Evolutionary conservation across 1,140 invertebrate species (phyloP), one percentile per base, ranked within the genome.

Genomic region (Lucilia cuprina): DNA sequence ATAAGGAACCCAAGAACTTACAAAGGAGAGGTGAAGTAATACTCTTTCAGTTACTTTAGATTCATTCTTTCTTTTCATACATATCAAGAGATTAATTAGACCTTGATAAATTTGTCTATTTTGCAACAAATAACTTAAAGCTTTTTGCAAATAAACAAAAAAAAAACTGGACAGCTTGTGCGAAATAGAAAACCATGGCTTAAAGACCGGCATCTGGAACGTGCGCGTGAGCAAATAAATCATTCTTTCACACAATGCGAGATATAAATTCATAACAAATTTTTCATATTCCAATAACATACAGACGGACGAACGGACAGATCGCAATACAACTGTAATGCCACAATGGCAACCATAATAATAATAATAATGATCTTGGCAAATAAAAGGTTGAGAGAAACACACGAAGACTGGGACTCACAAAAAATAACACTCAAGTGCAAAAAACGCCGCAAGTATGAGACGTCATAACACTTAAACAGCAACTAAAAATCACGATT

Each of bases 191-290:
- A 55, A 55, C 50, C 41, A 82, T 70, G 50, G 19, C 75, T 21
- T 17, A 50, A 7, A 50, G 47, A 19, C n/a, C 35, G 77, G 35
- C 34, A 74, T 49, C 47, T 83, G 82, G 60, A 85, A 88, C 86
- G 85, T 86, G 88, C 89, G 87, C 89, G 89, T 90, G 89, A 88
- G 89, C 87, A 90, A 90, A 90, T 90, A 90, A 90, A 90, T 90
- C 89, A 90, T 90, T 88, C 87, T 65, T 83, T 75, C 70, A 14
- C 19, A 74, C 65, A 70, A 70, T 60, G 3, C 41, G n/a, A 82
- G n/a, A 35, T 35, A 35, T 21, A 82, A 65, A 82, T 60, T 82
- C 25, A 65, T 65, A 65, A 49, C 75, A 41, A 47, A 35, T 78
- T 35, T 19, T 35, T 41, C 75, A 41, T 78, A 35, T n/a, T 35